Base-by-base conservation (phyloP, 2,797 vertebrate genomes). In the Menidia menidia region DNA sequence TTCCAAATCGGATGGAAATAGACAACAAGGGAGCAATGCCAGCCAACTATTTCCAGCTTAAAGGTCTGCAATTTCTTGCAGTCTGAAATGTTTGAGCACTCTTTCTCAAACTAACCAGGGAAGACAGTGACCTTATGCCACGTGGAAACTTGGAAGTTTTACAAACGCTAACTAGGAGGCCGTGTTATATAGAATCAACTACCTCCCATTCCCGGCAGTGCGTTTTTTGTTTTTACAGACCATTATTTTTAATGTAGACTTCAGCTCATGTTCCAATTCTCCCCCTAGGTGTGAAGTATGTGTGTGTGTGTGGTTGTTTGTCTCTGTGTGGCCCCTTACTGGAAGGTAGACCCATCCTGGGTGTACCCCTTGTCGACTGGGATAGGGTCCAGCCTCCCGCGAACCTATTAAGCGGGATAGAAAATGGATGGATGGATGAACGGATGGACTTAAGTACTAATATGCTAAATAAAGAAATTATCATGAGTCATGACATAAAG, bases 61-160 rank as follows among this genome's bases (percentile, higher is more conserved):
- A 93, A 92, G 88, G 89, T 91, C 87, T 89, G 58, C n/a, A 71
- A 60, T 71, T 78, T 82, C 68, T 84, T 83, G 74, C 81, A 69
- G 77, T 80, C 84, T 83, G 51, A 83, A 75, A 78, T 31, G 78
- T 75, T 71, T 70, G 42, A 84, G 73, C 55, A 9, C 51, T 48
- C 56, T 41, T 77, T 61, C 77, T 58, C 59, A 64, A 64, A 70
- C 76, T 64, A 80, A 50, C 61, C 30, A 1, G 51, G 48, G 60
- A 83, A 68, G 64, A 74, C 47, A 2, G 39, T 65, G 63, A 70
- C 67, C 52, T 64, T 11, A 31, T 31, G 74, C 61, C 77, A 78
- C 39, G 61, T 72, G 73, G 63, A 83, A 66, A 47, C 31, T 58
- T n/a, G 16, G 48, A 53, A 82, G 83, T 83, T 56, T 58, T 35